phyloP scores from a whole-genome alignment of 2,113 vertebrate species.

The Mesitornis unicolor region DNA sequence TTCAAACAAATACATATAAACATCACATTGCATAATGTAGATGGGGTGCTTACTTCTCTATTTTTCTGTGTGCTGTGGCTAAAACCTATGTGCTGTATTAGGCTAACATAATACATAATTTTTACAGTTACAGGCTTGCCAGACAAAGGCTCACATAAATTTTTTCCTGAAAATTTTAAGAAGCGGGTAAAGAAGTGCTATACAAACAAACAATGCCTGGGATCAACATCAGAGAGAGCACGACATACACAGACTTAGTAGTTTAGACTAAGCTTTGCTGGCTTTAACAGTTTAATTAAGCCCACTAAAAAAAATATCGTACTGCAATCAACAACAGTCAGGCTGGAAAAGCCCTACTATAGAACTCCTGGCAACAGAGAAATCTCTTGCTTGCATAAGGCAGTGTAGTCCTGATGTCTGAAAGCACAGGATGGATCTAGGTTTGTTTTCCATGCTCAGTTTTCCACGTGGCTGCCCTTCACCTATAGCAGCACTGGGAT shows the following conservation, averaged over 20 bases:
- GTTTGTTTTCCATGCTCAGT: fast-evolving
- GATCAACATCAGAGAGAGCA: neutral
- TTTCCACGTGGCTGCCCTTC: neutral
- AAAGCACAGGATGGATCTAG: neutral
- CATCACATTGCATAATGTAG: neutral
- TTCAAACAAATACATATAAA: neutral
- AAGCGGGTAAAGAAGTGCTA: neutral
- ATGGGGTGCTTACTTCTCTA: neutral
- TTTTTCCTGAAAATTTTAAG: neutral
- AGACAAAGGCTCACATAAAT: neutral
- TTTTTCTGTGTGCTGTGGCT: neutral
- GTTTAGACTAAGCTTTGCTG: conserved; percentile 2
- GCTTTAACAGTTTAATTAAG: neutral
- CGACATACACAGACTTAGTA: neutral
- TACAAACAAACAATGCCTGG: neutral
- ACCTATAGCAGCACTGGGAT: neutral
- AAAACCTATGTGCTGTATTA: neutral
- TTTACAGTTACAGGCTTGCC: neutral
- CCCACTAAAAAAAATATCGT: neutral
- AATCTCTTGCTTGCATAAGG: neutral
- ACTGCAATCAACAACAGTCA: neutral
- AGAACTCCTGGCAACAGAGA: neutral
- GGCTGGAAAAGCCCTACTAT: neutral
- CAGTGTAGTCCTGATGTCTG: neutral
- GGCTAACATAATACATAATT: neutral